Base-by-base conservation (phyloP, 2,888 invertebrate genomes). In the Dioctria rufipes region DNA sequence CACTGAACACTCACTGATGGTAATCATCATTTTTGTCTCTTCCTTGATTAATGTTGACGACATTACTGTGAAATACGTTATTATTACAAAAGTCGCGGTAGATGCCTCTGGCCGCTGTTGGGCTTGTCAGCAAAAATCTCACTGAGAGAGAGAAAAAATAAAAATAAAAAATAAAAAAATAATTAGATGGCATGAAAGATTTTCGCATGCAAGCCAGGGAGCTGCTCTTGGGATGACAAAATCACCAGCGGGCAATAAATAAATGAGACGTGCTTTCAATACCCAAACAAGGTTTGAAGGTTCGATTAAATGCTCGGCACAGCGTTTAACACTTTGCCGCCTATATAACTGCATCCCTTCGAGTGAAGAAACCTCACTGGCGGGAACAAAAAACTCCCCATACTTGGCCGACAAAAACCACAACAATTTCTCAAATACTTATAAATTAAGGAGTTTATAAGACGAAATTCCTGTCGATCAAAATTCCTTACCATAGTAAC, bases 231-330 rank as follows among this genome's bases (percentile, higher is more conserved):
- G 61, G 78, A 66, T 78, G 78, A 78, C 78, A 66, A 78, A 78
- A 78, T 78, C 54, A 54, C 78, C 80, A 73, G 78, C 80, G 71
- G 69, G 88, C 88, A 88, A 88, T 88, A 88, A 88, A 88, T 88
- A 88, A 88, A 88, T 88, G 88, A 87, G 88, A 88, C 88, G 88
- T 88, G 88, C 88, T 88, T 88, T 88, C 86, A 88, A 88, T 88
- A 88, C 87, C 86, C 88, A 88, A 88, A 88, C 81, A 81, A 82
- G 80, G 78, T 69, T 63, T 79, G 82, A 81, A 82, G 80, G 78
- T 69, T 63, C 80, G 82, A 82, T 80, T 82, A 82, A 80, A 79
- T 79, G 65, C 43, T 65, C 66, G 71, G 42, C 73, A 39, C 58
- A 80, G 54, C 80, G 80, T 82, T 82, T 82, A 82, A 81, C 82